Percentiles rank a stretch among this genome's conserved stretches.
These are phyloP conservation scores for Megalonaias nervosa DNA, from an alignment of 1,140 invertebrate species.

Conservation along the genomic window DNA sequence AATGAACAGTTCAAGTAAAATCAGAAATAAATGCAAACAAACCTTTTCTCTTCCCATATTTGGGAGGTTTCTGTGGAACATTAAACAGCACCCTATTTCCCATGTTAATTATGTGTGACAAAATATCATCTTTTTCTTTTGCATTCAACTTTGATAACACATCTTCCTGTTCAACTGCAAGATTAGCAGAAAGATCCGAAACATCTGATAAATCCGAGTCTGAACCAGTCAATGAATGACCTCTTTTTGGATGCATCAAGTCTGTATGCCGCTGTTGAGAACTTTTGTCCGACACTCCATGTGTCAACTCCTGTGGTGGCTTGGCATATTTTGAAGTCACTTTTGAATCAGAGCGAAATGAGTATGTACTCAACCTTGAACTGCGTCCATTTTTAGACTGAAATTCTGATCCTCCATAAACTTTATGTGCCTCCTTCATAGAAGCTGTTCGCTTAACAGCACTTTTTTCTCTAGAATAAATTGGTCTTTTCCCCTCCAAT, in stretches of 20 bases:
- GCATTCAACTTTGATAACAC: slow-evolving; percentile 40
- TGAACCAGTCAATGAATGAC: slow-evolving; percentile 10
- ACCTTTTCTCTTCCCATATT: slow-evolving; percentile 60
- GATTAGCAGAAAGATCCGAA: slow-evolving; percentile 32
- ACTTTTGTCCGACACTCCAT: too few species aligned
- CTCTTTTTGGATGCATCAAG: background rate
- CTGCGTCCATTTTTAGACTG: too few species aligned
- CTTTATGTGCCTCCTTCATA: slow-evolving; percentile 33
- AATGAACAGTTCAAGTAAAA: too few species aligned
- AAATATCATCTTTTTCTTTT: slow-evolving; percentile 49
- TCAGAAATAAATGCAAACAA: slow-evolving; percentile 9
- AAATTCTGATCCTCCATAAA: slow-evolving; percentile 9
- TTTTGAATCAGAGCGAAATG: too few species aligned
- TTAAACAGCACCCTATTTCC: slow-evolving; percentile 51
- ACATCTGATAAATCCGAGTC: slow-evolving; percentile 34
- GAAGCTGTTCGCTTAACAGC: slow-evolving; percentile 31
- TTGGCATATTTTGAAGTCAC: too few species aligned
- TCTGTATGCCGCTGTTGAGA: too few species aligned
- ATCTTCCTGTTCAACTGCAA: slow-evolving; percentile 19
- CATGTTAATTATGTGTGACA: slow-evolving; percentile 45
- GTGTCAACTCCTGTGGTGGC: too few species aligned
- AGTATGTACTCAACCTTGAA: too few species aligned
- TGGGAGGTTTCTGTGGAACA: slow-evolving; percentile 55
- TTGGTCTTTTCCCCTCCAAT: too few species aligned
- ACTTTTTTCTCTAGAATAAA: background rate